Evolutionary conservation across 2,113 vertebrate genomes (phyloP).

Genomic region (Oophaga pumilio): DNA sequence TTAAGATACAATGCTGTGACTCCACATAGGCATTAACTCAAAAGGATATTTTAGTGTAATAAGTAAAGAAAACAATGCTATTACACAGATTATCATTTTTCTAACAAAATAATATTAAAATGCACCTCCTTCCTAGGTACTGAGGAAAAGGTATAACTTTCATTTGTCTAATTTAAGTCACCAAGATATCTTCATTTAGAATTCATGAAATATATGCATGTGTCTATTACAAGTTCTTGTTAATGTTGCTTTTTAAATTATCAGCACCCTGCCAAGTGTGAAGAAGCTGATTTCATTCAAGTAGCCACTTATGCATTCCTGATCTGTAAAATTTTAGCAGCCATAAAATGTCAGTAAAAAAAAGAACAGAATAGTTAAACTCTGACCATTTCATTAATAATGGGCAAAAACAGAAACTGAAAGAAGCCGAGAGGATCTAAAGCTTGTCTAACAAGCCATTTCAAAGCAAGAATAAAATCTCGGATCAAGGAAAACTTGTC

Average conservation of each 20-base stretch:
- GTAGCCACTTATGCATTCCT: constrained; percentile 52
- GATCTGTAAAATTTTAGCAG: constrained; percentile 39
- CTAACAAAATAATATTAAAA: background rate
- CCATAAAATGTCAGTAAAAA: constrained; percentile 48
- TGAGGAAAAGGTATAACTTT: background rate
- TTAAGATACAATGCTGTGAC: too few relatives aligned
- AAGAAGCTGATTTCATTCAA: constrained; percentile 54
- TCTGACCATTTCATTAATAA: constrained; percentile 62
- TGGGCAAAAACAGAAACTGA: constrained; percentile 55
- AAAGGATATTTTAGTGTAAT: background rate
- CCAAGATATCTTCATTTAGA: constrained; percentile 30
- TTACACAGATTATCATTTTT: background rate
- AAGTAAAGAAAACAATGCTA: background rate
- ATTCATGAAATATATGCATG: constrained; percentile 57
- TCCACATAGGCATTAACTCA: too few relatives aligned
- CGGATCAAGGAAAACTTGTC: constrained; percentile 65
- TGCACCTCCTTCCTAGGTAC: background rate
- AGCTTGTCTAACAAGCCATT: constrained; percentile 69
- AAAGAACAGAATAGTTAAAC: constrained; percentile 60
- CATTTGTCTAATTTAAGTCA: background rate
- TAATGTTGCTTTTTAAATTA: constrained; percentile 57
- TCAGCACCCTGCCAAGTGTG: constrained; percentile 53
- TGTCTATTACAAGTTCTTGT: constrained; percentile 55
- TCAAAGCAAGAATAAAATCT: constrained; percentile 68
- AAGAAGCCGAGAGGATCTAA: constrained; percentile 61